phyloP scores from a whole-genome alignment of 2,113 vertebrate genomes.

The Empidonax alnorum region DNA sequence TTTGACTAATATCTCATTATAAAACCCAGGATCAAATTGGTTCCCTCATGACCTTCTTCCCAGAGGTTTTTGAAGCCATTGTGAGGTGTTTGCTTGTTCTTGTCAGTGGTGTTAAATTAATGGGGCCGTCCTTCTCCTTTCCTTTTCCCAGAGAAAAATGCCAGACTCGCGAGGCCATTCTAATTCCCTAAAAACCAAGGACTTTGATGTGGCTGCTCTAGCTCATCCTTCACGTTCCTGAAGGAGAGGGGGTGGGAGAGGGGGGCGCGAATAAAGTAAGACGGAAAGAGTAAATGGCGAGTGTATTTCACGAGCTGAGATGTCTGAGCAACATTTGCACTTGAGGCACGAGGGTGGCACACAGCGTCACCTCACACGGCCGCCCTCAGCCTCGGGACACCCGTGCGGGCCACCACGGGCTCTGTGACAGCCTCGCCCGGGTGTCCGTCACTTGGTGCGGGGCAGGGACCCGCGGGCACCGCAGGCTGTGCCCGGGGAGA shows the following conservation, averaged over 20 bases:
- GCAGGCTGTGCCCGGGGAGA: no score
- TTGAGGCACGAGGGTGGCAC: background rate
- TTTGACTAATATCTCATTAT: background rate
- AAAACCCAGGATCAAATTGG: background rate
- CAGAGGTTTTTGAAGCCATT: background rate
- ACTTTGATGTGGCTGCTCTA: background rate
- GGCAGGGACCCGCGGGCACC: background rate
- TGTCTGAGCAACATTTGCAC: no score
- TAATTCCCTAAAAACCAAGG: background rate
- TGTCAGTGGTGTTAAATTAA: background rate
- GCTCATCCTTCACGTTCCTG: background rate
- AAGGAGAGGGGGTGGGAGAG: background rate
- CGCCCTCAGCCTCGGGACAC: fast-evolving
- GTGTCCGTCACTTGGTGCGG: fast-evolving
- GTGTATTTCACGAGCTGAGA: background rate
- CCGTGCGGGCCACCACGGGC: background rate
- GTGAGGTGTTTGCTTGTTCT: background rate
- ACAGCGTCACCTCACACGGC: fast-evolving
- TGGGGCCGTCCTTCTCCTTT: fast-evolving
- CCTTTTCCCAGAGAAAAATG: background rate
- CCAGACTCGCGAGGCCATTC: background rate
- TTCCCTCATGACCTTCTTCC: background rate
- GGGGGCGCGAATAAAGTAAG: background rate
- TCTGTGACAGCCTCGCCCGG: no score
- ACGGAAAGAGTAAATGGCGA: background rate